phyloP scores from a whole-genome alignment of 2,113 vertebrate species.

The Phaetusa simplex region DNA sequence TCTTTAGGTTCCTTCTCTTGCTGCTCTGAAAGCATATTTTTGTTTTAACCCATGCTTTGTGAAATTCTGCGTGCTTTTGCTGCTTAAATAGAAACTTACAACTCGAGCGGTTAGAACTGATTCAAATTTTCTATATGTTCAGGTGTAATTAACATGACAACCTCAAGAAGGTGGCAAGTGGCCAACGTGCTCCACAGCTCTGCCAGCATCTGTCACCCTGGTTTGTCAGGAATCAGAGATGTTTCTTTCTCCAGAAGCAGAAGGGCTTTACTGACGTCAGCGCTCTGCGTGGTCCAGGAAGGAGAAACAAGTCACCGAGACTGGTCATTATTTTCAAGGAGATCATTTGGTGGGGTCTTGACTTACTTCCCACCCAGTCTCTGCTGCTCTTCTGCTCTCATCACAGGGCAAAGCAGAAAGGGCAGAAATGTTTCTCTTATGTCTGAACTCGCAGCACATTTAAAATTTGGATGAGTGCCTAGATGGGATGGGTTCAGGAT shows the following conservation, averaged over 20 bases:
- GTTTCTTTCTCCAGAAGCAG: background rate
- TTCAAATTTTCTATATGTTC: background rate
- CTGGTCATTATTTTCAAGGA: background rate
- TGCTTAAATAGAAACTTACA: background rate
- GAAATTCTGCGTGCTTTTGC: background rate
- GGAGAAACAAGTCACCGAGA: background rate
- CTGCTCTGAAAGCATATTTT: background rate
- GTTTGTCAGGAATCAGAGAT: background rate
- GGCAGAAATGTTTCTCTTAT: constrained; percentile 30
- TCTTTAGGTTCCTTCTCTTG: background rate
- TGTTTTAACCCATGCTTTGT: background rate
- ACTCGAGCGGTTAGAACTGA: background rate
- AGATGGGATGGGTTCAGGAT: constrained; percentile 23
- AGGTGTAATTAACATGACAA: background rate
- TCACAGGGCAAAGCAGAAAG: constrained; percentile 11
- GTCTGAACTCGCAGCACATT: constrained; percentile 10
- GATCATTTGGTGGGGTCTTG: background rate
- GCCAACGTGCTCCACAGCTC: background rate
- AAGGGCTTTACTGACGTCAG: background rate
- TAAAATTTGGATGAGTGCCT: constrained; percentile 22
- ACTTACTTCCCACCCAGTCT: constrained; percentile 2
- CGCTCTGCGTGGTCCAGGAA: background rate
- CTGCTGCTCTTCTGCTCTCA: background rate
- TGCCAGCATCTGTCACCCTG: background rate
- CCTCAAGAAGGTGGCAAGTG: constrained; percentile 1